These are phyloP conservation scores for Nebria salina DNA, from an alignment of 2,888 invertebrate species.

Conservation along the genomic window DNA sequence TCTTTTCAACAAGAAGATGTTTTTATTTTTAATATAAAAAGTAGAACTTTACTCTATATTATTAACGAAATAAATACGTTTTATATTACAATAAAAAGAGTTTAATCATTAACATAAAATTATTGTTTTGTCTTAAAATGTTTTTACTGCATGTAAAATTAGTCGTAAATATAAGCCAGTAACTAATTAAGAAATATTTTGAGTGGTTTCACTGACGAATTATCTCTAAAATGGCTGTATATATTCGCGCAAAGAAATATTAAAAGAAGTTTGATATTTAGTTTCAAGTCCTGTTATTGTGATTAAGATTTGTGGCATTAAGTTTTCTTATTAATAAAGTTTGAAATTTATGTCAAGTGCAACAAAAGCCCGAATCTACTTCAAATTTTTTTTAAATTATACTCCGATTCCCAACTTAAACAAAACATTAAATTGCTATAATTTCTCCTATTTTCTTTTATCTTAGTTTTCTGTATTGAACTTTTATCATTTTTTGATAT, in stretches of 20 bases:
- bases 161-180: neutral
- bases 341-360: constrained; percentile 34
- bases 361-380: neutral
- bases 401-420: too few species aligned
- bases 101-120: too few species aligned
- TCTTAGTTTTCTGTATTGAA: too few species aligned
- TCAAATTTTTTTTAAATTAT: neutral
- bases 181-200: neutral
- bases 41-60: neutral
- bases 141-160: too few species aligned
- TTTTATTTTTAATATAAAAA: neutral
- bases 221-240: neutral
- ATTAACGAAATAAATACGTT: neutral
- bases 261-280: neutral
- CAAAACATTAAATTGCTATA: too few species aligned
- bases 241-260: neutral
- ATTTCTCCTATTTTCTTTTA: too few species aligned
- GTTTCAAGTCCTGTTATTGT: neutral
- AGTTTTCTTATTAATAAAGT: constrained; percentile 40
- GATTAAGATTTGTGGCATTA: constrained; percentile 32
- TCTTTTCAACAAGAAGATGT: constrained; percentile 5
- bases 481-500: too few species aligned
- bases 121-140: too few species aligned
- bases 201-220: neutral
- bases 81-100: neutral